These are phyloP conservation scores for Apoda limacodes DNA, from an alignment of 2,888 invertebrate species.

Conservation along the genomic window DNA sequence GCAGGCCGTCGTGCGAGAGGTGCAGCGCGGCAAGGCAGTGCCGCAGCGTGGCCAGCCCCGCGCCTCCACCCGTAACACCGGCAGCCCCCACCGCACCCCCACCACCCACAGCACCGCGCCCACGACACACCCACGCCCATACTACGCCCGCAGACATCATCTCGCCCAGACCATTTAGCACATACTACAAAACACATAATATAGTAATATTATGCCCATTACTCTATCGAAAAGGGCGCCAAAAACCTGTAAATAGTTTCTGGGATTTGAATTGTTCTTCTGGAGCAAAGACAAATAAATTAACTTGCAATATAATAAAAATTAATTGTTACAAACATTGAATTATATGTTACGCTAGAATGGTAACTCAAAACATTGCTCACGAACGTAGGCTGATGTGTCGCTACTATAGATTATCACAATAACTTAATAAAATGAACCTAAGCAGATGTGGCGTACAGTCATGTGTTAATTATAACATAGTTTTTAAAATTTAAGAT, in stretches of 20 bases:
- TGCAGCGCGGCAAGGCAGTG: constrained; percentile 55
- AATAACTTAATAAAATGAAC: no score
- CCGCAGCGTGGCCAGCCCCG: constrained; percentile 41
- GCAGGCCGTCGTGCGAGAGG: constrained; percentile 69
- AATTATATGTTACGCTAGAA: no score
- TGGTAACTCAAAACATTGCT: no score
- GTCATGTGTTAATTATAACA: no score
- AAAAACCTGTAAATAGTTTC: neutral
- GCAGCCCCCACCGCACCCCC: constrained; percentile 20
- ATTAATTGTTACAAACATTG: no score
- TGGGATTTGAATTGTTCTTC: neutral
- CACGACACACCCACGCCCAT: constrained; percentile 48
- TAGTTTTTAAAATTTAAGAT: no score
- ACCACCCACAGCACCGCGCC: constrained; percentile 21
- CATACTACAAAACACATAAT: constrained; percentile 79
- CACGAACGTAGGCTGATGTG: no score
- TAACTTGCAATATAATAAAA: no score
- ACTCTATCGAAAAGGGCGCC: neutral
- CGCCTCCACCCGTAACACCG: constrained; percentile 24
- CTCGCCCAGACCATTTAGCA: constrained; percentile 91
- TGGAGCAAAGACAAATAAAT: no score
- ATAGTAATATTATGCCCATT: neutral
- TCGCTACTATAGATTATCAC: no score
- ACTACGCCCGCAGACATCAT: constrained; percentile 78
- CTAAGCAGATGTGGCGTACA: no score